Conservation (phyloP, 2,888 invertebrate species). For the Agriopis aurantiaria region DNA sequence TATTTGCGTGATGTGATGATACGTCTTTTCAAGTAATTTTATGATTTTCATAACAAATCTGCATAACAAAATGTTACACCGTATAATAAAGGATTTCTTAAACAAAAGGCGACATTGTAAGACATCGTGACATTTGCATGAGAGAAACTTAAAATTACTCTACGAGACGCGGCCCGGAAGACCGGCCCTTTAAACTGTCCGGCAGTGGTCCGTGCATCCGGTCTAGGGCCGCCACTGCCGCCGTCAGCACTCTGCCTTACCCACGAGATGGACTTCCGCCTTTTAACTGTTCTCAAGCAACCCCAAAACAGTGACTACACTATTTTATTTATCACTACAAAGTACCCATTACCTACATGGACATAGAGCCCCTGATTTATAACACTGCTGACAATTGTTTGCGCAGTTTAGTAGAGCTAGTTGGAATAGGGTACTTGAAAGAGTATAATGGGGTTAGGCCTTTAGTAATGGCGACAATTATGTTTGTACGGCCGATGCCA, state of each 20-base stretch:
- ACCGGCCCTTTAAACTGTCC: conserved; percentile 65
- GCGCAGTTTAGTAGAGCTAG: conserved; percentile 22
- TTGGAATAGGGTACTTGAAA: conserved; percentile 18
- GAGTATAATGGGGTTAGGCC: conserved; percentile 30
- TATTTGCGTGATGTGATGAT: no score
- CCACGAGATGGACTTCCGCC: conserved; percentile 78
- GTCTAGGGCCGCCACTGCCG: conserved; percentile 43
- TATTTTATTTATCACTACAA: conserved; percentile 42
- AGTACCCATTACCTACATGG: conserved; percentile 26
- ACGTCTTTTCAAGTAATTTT: neutral
- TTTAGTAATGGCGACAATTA: conserved; percentile 21
- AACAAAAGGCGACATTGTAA: conserved; percentile 47
- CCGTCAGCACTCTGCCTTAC: conserved; percentile 13
- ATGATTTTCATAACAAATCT: neutral
- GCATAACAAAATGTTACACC: conserved; percentile 9
- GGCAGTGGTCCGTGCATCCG: conserved; percentile 74
- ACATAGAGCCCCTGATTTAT: conserved; percentile 49
- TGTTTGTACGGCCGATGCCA: conserved; percentile 16
- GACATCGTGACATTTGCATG: conserved; percentile 51
- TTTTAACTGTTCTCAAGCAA: conserved; percentile 66
- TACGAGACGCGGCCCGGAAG: conserved; percentile 64
- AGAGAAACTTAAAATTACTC: conserved; percentile 49
- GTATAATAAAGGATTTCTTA: conserved; percentile 12
- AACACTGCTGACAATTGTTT: conserved; percentile 42
- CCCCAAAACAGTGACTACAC: conserved; percentile 44